Evolutionary conservation across 2,888 invertebrate species (phyloP), one percentile per base, ranked within the genome.

Genomic region (Pollenia griseotomentosa): DNA sequence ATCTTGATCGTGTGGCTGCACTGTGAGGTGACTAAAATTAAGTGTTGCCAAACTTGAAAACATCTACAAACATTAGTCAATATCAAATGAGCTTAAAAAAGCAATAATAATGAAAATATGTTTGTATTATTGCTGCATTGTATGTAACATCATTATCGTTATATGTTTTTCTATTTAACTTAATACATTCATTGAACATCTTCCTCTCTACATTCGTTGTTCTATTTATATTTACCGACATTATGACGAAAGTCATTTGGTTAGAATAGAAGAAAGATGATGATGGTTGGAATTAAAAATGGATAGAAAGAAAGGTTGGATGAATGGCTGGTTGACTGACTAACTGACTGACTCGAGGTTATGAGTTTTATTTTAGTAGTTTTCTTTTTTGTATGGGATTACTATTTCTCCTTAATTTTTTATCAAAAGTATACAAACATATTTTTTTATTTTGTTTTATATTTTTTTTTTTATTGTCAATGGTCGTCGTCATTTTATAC

Each of bases 201-300:
- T 44, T 77, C 53, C n/a, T 23, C 65, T 77, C n/a, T 61, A 61
- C 16, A 40, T 14, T 63, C 51, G 14, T 71, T 77, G 33, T 61
- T 74, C 61, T 84, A 68, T 84, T 74, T 59, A 57, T 80, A 70
- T 5, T 66, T 66, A 77, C 14, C 74, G 68, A 80, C 44, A 14
- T 73, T 40, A 44, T 61, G 68, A 44, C 7, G 33, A 33, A 33
- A 33, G 12, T 44, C 51, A n/a, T 66, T 75, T 74, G 42, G 11
- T 55, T 79, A 74, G 53, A 6, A 63, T 71, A 23, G 42, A 70
- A 48, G 48, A 23, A 74, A n/a, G 70, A 71, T 55, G 14, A 57
- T 63, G 19, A 68, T 48, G 66, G 53, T 61, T 59, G 44, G 40
- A 48, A 57, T 59, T 7, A 16, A 55, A 0, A 16, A 57, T 68